Evolutionary conservation across 2,888 invertebrate genomes (phyloP).

Genomic region (Tuberolachnus salignus): DNA sequence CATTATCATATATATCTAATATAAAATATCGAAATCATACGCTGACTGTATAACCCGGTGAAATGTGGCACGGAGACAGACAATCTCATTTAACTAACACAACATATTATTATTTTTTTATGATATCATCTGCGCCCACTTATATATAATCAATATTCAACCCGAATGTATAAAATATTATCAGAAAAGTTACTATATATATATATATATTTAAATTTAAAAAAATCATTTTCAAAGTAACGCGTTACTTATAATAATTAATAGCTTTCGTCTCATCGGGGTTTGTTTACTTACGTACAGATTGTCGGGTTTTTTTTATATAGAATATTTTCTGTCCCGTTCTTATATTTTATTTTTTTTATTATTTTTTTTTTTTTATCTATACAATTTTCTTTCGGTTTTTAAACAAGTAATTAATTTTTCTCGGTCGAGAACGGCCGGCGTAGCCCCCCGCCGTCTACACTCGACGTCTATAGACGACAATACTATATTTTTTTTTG

Average conservation of each 20-base stretch:
- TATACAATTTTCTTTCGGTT: not conserved
- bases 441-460: too few species aligned
- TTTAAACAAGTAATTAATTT: conserved; percentile 12
- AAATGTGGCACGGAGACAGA: not conserved
- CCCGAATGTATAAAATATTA: too few species aligned
- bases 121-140: not conserved
- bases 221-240: too few species aligned
- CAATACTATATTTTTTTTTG: too few species aligned
- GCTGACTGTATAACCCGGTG: not conserved
- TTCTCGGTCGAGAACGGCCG: not conserved
- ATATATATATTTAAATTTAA: too few species aligned
- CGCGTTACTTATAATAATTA: not conserved
- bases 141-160: not conserved
- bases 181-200: too few species aligned
- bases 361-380: too few species aligned
- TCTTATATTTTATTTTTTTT: too few species aligned
- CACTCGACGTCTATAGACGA: too few species aligned
- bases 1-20: not conserved
- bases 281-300: too few species aligned
- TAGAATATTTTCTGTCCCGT: too few species aligned
- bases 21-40: conserved; percentile 11
- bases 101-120: not conserved
- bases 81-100: conserved; percentile 23
- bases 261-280: not conserved
- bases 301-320: too few species aligned